phyloP scores from a whole-genome alignment of 2,113 vertebrate genomes.

The Burhinus oedicnemus region DNA sequence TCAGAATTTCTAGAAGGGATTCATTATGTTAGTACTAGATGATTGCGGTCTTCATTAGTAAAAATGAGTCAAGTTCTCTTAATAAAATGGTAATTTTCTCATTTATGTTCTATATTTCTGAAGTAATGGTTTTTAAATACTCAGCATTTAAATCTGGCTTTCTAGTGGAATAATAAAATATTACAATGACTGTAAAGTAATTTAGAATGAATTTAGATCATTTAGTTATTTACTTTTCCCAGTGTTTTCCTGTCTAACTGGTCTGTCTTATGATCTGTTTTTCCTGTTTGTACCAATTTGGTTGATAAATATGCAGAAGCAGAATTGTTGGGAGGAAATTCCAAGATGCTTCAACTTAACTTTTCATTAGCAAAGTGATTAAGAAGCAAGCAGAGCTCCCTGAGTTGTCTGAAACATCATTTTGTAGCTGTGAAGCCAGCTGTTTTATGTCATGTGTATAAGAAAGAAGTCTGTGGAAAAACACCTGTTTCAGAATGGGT shows the following conservation, averaged over 20 bases:
- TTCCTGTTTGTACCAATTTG: background rate
- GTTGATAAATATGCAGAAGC: background rate
- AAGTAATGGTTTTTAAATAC: constrained; percentile 18
- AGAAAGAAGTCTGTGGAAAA: background rate
- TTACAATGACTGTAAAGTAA: background rate
- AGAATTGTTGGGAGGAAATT: background rate
- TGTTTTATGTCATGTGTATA: background rate
- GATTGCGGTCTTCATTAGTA: background rate
- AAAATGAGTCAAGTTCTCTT: constrained; percentile 19
- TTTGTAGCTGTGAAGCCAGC: background rate
- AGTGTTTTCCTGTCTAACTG: background rate
- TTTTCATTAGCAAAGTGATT: background rate
- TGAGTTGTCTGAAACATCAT: background rate
- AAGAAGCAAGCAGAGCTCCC: background rate
- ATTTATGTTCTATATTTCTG: background rate
- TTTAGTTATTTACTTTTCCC: constrained; percentile 4
- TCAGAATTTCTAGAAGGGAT: background rate
- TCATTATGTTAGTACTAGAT: background rate
- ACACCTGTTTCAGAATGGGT: background rate
- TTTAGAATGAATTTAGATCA: background rate
- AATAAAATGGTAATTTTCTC: constrained; percentile 40
- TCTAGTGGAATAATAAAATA: background rate
- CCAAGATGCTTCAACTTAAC: background rate
- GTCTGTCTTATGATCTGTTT: background rate
- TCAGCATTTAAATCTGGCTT: background rate